Evolutionary conservation across 2,113 vertebrate species (phyloP).

Genomic region (Hystrix brachyura): DNA sequence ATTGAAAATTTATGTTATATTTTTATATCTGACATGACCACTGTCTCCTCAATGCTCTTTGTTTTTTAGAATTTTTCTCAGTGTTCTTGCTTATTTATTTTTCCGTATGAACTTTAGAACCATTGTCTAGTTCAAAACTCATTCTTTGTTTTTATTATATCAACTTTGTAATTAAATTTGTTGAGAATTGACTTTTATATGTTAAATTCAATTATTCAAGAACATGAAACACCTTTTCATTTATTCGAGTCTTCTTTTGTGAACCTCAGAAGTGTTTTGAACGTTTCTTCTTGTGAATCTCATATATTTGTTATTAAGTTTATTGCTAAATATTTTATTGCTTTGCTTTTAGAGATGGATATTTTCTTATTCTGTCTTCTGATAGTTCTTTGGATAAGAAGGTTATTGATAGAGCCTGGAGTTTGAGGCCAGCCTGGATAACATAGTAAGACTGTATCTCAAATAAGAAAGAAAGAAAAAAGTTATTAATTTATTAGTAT

Average conservation of each 20-base stretch:
- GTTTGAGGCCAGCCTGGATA: background rate
- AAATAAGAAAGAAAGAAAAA: background rate
- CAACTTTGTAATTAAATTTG: constrained; percentile 17
- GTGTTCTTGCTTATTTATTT: constrained; percentile 38
- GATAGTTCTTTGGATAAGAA: background rate
- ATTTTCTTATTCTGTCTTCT: constrained; percentile 11
- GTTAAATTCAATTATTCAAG: background rate
- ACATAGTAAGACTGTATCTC: background rate
- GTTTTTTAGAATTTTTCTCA: constrained; percentile 2
- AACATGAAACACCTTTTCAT: background rate
- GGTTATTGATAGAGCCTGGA: background rate
- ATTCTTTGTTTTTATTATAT: constrained; percentile 5
- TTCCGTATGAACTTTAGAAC: background rate
- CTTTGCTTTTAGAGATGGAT: background rate
- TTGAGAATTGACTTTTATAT: constrained; percentile 7
- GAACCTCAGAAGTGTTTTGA: background rate
- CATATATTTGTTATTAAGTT: background rate
- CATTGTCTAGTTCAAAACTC: background rate
- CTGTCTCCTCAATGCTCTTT: background rate
- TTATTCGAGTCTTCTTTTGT: constrained; percentile 10
- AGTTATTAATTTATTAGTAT: background rate
- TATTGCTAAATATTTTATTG: background rate
- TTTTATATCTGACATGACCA: constrained; percentile 34
- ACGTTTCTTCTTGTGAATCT: background rate
- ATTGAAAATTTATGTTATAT: background rate